Evolutionary conservation across 2,888 invertebrate genomes (phyloP).

Genomic region (Drosophila melanosoma): DNA sequence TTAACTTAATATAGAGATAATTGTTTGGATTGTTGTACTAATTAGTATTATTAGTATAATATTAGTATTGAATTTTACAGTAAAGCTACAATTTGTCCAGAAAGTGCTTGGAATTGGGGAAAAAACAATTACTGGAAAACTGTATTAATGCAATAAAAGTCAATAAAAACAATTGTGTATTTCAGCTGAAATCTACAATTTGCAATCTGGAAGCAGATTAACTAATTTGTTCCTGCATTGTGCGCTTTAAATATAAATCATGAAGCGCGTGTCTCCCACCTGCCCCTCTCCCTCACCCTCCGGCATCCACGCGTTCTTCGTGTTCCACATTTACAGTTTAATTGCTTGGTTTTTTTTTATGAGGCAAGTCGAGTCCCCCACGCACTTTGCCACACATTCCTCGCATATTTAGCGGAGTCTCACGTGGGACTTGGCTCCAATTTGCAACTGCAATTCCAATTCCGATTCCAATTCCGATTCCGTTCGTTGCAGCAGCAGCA

Average conservation of each 20-base stretch:
- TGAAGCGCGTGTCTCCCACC: background rate
- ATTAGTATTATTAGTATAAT: too few relatives aligned
- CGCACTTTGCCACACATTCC: slow-evolving; percentile 53
- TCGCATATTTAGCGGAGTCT: slow-evolving; percentile 37
- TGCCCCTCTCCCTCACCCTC: background rate
- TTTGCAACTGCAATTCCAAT: slow-evolving; percentile 15
- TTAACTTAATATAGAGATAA: background rate
- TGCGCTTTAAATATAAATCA: background rate
- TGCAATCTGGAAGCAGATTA: background rate
- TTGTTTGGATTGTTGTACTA: background rate
- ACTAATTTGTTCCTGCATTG: background rate
- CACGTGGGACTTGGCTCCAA: slow-evolving; percentile 44
- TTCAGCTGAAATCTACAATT: background rate
- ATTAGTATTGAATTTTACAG: too few relatives aligned
- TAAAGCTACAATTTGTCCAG: background rate
- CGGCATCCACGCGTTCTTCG: background rate
- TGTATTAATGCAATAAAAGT: background rate
- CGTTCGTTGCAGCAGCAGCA: slow-evolving; percentile 41
- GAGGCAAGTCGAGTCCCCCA: slow-evolving; percentile 28
- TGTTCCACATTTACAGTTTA: slow-evolving; percentile 24
- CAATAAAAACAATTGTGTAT: background rate
- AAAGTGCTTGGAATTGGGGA: background rate
- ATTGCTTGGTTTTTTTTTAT: slow-evolving; percentile 33
- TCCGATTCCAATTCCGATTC: slow-evolving; percentile 20
- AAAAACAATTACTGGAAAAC: background rate